Percentiles rank a stretch among this genome's conserved stretches.
Conservation (phyloP, 2,113 vertebrate species). For the Mustelus asterias region DNA sequence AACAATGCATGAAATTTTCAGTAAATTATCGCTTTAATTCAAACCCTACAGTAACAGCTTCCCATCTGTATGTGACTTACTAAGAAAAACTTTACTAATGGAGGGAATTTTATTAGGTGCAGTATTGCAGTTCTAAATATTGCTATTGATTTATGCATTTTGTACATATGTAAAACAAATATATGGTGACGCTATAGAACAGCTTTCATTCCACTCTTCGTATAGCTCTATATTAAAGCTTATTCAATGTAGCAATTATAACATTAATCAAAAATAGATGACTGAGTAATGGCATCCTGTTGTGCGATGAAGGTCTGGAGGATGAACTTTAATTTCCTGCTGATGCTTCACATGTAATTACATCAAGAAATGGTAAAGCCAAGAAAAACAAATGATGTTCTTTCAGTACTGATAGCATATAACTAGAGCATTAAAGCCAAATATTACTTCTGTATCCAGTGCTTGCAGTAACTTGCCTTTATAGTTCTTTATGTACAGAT, state of each 20-base stretch:
- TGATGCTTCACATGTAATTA: slow-evolving; percentile 36
- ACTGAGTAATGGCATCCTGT: slow-evolving; percentile 39
- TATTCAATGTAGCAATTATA: background rate
- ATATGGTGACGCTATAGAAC: background rate
- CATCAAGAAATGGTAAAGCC: slow-evolving; percentile 37
- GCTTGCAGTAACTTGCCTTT: background rate
- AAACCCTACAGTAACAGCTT: background rate
- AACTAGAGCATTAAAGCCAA: background rate
- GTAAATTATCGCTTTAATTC: background rate
- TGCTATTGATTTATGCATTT: background rate
- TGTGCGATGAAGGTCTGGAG: background rate
- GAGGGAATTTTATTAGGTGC: background rate
- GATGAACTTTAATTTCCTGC: slow-evolving; percentile 31
- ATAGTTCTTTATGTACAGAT: background rate
- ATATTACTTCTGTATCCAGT: background rate
- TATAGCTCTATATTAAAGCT: background rate
- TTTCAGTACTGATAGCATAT: background rate
- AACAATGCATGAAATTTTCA: background rate
- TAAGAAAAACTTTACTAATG: background rate
- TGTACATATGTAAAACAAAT: background rate
- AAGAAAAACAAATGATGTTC: slow-evolving; percentile 40
- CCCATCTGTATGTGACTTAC: background rate
- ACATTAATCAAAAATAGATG: slow-evolving; percentile 13
- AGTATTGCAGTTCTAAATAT: background rate
- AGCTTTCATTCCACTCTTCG: background rate